These are phyloP conservation scores for Petrocephalus schoutedeni DNA, from an alignment of 2,797 vertebrate genomes.

Conservation along the genomic window DNA sequence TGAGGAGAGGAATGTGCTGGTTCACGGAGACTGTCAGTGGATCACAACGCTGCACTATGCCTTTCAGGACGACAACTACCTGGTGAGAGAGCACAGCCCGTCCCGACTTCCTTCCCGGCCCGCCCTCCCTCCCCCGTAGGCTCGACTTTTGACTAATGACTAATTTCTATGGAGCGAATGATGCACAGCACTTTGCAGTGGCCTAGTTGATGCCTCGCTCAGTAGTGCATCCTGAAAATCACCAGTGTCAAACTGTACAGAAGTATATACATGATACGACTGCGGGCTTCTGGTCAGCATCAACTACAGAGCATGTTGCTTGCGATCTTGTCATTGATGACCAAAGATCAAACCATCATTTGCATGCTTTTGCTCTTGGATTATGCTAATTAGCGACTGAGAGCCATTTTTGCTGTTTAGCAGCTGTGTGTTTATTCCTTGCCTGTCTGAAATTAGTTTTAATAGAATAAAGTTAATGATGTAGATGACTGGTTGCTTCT, in stretches of 20 bases:
- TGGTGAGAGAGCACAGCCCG: conserved; percentile 62
- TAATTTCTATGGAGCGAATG: not conserved
- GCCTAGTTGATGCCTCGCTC: not conserved
- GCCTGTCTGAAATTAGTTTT: not conserved
- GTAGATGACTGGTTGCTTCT: too few relatives aligned
- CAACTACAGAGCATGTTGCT: not conserved
- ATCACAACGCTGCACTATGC: conserved; percentile 94
- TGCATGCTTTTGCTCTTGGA: not conserved
- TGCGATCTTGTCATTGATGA: not conserved
- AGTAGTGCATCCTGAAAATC: not conserved
- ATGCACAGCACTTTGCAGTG: not conserved
- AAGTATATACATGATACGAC: not conserved
- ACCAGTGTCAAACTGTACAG: not conserved
- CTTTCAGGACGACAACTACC: conserved; percentile 94
- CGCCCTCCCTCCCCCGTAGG: not conserved
- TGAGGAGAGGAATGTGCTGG: conserved; percentile 89
- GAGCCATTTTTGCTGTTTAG: not conserved
- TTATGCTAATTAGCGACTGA: not conserved
- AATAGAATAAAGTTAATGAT: too few relatives aligned
- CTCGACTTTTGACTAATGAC: not conserved
- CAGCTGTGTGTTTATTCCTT: not conserved
- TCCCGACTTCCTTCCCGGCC: not conserved
- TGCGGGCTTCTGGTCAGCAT: not conserved
- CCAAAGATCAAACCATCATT: not conserved
- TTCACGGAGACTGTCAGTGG: conserved; percentile 95